Evolutionary conservation across 2,888 invertebrate species (phyloP), one percentile per base, ranked within the genome.

Genomic region (Phengaris arion): DNA sequence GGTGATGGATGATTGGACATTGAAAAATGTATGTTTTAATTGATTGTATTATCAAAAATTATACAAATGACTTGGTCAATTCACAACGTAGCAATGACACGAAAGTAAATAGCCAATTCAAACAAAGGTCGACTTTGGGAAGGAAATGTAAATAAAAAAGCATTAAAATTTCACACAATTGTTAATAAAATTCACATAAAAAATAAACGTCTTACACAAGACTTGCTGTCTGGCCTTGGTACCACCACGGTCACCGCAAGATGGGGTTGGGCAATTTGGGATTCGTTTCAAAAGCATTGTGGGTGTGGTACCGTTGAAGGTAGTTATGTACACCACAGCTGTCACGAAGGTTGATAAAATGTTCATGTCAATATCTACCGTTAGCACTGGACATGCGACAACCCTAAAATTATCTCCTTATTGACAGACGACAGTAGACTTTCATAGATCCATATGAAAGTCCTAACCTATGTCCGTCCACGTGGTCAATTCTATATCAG

Each of bases 201-300:
- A 70, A 70, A 35, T 35, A 35, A 35, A 35, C 4, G n/a, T 51
- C n/a, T 51, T 51, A 51, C 48, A 48, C 12, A 70, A 70, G 51
- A 10, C 51, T 70, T 51, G 51, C 15, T 72, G 54, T 54, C 15
- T 12, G 48, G 35, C 72, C 72, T 54, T 54, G 72, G 15, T 72
- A 22, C 2, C 13, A n/a, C 72, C 72, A 72, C 72, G 72, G 72
- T 52, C 72, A 51, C 51, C 51, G 54, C 64, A 35, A 64, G 72
- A 72, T 72, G 54, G 72, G 54, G 72, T 72, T 72, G 72, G 6
- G 72, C 72, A 72, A 72, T 35, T 68, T 12, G 51, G 35, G 64
- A 64, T 64, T n/a, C 52, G 13, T 72, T 72, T 72, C 51, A 52
- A 48, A 51, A 51, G 51, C 70, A 15, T 35, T 6, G 52, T 72